These are phyloP conservation scores for cattle (Bos taurus) DNA, from an alignment of 2,113 vertebrate species.

Conservation along the genomic window ARS-UCD2.0 NC_037328.1:65073501-65074000, in stretches of 20 bases:
- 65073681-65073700: background rate
- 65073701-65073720: background rate
- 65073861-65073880: conserved; percentile 42
- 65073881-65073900: background rate
- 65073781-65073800: conserved; percentile 47
- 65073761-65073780: background rate
- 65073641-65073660: background rate
- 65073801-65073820: conserved; percentile 25
- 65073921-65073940: background rate
- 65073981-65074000: background rate
- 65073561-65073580: background rate
- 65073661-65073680: background rate
- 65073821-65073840: background rate
- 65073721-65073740: background rate
- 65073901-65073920: background rate
- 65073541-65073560: background rate
- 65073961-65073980: background rate
- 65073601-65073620: conserved; percentile 5
- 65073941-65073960: background rate
- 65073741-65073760: background rate
- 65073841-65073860: conserved; percentile 9
- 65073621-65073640: conserved; percentile 24
- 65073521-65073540: background rate
- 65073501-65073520: conserved; percentile 1
- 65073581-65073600: background rate